Conservation (phyloP, 1,140 invertebrate species). For the Trichomalopsis sarcophagae region DNA sequence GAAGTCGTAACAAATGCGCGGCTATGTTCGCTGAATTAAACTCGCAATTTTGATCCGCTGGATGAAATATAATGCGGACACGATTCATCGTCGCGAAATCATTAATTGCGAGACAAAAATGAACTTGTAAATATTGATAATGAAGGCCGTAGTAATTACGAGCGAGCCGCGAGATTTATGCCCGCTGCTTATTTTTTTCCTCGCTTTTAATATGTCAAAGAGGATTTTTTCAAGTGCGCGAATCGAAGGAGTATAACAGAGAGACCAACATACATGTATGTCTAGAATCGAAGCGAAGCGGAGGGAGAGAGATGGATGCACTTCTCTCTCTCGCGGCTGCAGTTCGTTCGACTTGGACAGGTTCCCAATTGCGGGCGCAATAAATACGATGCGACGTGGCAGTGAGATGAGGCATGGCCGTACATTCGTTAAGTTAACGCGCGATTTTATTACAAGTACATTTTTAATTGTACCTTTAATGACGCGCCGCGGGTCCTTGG, state of each 20-base stretch:
- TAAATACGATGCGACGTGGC: conserved; percentile 66
- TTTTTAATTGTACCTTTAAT: conserved; percentile 73
- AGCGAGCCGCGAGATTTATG: conserved; percentile 43
- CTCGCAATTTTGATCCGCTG: neutral
- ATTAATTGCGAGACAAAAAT: conserved; percentile 47
- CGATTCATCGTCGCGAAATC: conserved; percentile 24
- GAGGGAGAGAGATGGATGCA: neutral
- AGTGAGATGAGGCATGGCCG: conserved; percentile 62
- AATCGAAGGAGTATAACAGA: conserved; percentile 30
- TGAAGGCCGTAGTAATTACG: conserved; percentile 49
- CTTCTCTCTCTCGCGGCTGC: conserved; percentile 47
- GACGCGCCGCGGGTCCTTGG: conserved; percentile 62
- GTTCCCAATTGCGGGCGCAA: conserved; percentile 71
- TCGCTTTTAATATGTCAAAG: conserved; percentile 48
- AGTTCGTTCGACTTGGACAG: conserved; percentile 69
- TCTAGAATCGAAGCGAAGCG: neutral
- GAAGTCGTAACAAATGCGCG: conserved; percentile 26
- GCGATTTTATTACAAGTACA: conserved; percentile 71
- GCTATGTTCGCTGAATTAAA: neutral
- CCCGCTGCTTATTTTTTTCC: conserved; percentile 25
- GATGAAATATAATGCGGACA: neutral
- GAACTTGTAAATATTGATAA: conserved; percentile 52
- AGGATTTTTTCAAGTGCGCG: conserved; percentile 33
- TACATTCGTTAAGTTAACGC: conserved; percentile 71
- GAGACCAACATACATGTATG: conserved; percentile 13